Evolutionary conservation across 2,797 vertebrate species (phyloP), one percentile per base, ranked within the genome.

Genomic region (Cyprinella venusta): DNA sequence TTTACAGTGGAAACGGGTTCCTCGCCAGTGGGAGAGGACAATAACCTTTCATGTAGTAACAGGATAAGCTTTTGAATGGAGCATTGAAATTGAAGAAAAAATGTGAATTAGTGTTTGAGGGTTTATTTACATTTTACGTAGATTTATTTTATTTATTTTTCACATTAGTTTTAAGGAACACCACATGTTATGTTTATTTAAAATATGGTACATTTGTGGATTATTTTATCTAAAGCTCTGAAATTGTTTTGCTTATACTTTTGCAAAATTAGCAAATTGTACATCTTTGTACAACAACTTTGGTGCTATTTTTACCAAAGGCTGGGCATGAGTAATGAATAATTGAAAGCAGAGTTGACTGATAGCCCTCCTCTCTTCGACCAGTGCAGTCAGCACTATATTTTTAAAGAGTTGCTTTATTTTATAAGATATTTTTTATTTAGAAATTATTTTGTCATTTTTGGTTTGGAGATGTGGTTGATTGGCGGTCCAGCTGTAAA

Each of bases 241-340:
- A 61, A 40, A 5, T 19, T 42, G 38, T 19, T 24, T 45, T 76
- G 56, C 30, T 61, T 59, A 18, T 40, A 12, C n/a, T 42, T 76
- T 24, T 6, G 36, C 38, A 18, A 76, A 76, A 61, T 26, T 5
- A 76, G 8, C n/a, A 54, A 74, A 33, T 8, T 75, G 12, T 21
- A 42, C 21, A n/a, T 38, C 72, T 75, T n/a, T n/a, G n/a, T n/a
- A n/a, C n/a, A n/a, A n/a, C n/a, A 61, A 63, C 26, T n/a, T 50
- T 24, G 19, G 21, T 81, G 42, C 42, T 83, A 77, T 61, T 70
- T 83, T 83, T 80, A 79, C 64, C 69, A 59, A 83, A 52, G 82
- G 77, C 65, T 82, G 24, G 8, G 36, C 56, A 85, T 90, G 61
- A 90, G 85, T 89, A 86, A 88, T 90, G 80, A 89, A 86, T 67